phyloP scores from a whole-genome alignment of 2,113 vertebrate genomes.

The Capricornis sumatraensis region DNA sequence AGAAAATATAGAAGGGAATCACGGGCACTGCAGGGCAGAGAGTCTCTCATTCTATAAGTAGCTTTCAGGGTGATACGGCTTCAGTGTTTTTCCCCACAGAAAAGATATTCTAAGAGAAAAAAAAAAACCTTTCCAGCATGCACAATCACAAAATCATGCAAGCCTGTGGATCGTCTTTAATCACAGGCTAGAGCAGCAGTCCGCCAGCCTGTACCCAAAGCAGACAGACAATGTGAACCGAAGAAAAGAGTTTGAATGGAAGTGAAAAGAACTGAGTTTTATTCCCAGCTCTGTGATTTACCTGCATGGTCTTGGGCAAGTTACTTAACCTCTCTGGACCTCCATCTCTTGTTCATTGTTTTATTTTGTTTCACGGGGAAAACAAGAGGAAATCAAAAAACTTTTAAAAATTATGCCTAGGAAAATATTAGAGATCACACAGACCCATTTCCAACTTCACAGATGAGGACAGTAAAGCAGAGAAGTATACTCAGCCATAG shows the following conservation, averaged over 20 bases:
- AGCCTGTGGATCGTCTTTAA: neutral
- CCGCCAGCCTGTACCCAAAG: neutral
- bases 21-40: neutral
- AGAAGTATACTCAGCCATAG: neutral
- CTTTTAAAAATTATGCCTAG: neutral
- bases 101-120: neutral
- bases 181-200: neutral
- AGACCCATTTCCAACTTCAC: neutral
- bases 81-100: neutral
- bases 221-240: neutral
- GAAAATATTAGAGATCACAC: neutral
- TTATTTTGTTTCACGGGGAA: constrained; percentile 28
- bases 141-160: constrained; percentile 1
- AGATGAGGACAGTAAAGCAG: neutral
- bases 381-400: neutral
- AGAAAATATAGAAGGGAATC: neutral
- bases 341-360: neutral
- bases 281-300: neutral
- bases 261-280: neutral
- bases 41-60: neutral
- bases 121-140: neutral
- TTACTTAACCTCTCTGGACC: neutral
- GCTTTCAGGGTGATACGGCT: neutral
- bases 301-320: neutral
- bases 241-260: neutral